Conservation (phyloP, 1,140 invertebrate genomes). For the Cydia fagiglandana region DNA sequence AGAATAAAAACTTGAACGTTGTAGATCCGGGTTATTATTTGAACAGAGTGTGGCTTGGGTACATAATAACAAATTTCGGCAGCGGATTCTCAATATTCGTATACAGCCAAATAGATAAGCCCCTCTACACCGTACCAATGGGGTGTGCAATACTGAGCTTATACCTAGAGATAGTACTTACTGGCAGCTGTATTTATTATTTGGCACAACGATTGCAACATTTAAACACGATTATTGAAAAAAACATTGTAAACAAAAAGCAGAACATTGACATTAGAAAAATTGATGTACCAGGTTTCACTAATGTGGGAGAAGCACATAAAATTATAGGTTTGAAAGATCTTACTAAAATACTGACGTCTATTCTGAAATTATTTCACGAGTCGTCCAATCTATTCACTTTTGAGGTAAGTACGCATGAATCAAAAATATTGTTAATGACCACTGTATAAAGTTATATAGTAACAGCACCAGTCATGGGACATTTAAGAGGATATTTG, state of each 20-base stretch:
- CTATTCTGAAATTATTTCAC: conserved; percentile 35
- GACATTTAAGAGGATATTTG: too few species aligned
- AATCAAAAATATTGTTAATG: too few species aligned
- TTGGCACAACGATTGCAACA: conserved; percentile 1
- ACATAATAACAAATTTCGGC: background rate
- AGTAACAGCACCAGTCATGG: too few species aligned
- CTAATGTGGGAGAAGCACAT: background rate
- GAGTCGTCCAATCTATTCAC: conserved; percentile 31
- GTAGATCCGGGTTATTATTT: background rate
- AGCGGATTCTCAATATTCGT: conserved; percentile 7
- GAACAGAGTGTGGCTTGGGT: background rate
- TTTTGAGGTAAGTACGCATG: conserved; percentile 31
- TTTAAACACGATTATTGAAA: background rate
- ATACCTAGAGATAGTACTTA: conserved; percentile 28
- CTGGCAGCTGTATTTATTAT: conserved; percentile 25
- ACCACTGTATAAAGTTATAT: too few species aligned
- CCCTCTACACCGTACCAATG: conserved; percentile 17
- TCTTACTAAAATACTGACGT: conserved; percentile 6
- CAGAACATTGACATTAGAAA: background rate
- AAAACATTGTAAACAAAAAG: background rate
- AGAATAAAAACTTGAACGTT: background rate
- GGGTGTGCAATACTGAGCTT: background rate
- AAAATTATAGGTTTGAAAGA: conserved; percentile 13
- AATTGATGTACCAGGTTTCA: background rate
- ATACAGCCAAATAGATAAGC: background rate